A percentile compares a stretch with the other conserved stretches of the same genome.
phyloP scores from a whole-genome alignment of 2,797 vertebrate species.

The Cyprinodon diabolis region DNA sequence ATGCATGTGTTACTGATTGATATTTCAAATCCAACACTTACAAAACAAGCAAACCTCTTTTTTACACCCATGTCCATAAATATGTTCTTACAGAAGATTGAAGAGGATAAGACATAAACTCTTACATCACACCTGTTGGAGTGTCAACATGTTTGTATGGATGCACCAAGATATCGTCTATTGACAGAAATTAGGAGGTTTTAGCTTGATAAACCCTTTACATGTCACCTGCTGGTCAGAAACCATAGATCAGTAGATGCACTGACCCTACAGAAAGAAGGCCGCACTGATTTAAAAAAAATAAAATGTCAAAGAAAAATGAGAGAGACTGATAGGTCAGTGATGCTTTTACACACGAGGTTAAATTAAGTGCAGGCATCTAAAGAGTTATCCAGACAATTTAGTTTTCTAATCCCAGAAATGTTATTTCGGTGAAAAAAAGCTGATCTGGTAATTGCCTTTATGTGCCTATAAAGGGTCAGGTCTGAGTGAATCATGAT shows the following conservation, averaged over 20 bases:
- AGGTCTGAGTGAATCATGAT: too few relatives aligned
- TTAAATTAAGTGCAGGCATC: not conserved
- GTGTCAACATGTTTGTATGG: not conserved
- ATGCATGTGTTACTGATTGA: not conserved
- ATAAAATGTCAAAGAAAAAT: not conserved
- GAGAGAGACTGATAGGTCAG: not conserved
- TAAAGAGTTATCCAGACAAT: not conserved
- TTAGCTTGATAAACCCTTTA: not conserved
- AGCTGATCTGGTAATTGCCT: too few relatives aligned
- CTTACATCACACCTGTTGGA: not conserved
- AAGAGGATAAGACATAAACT: not conserved
- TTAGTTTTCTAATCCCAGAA: not conserved
- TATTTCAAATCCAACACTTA: not conserved
- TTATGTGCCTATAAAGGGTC: too few relatives aligned
- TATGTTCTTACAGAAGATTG: not conserved
- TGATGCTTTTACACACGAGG: not conserved
- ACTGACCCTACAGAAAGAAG: not conserved
- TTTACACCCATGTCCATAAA: not conserved
- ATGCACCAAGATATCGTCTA: not conserved
- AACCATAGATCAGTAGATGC: not conserved
- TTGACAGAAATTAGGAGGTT: not conserved
- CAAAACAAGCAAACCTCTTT: not conserved
- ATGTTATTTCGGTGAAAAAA: too few relatives aligned
- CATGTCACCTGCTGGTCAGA: not conserved
- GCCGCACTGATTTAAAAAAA: not conserved